Base-by-base conservation (phyloP, 2,113 vertebrate genomes). In the Orthochromis malagaraziensis region DNA sequence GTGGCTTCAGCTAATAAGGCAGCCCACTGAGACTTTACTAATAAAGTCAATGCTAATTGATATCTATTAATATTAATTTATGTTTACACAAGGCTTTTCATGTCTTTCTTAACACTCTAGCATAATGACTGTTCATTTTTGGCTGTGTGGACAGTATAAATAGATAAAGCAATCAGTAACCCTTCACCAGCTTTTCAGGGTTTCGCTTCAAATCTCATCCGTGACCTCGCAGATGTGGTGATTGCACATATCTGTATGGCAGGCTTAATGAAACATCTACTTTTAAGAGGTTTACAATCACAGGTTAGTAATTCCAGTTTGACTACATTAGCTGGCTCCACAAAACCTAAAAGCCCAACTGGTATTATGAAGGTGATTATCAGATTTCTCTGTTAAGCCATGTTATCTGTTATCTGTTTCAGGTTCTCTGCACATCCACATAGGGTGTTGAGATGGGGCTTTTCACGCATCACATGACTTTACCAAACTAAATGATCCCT, bases 61-160 rank as follows among this genome's bases (percentile, higher is more conserved):
- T 79, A 38, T 51, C 42, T 65, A 95, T 95, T 90, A 83, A 93
- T 94, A 92, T 95, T 94, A 3, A 94, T 94, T 82, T 93, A 91
- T 92, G 91, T 87, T 89, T 84, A 92, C 82, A 73, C 51, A 21
- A 11, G 38, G 33, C 89, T 85, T 90, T 90, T 91, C 14, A 31
- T 47, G 24, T 19, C 70, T 29, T 47, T 29, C 24, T 75, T 75
- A 75, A 47, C 42, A 47, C 40, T 88, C 55, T 55, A 88, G 63
- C 40, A 73, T 6, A 58, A 49, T 90, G 92, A 87, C 89, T 91
- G 89, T 80, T 94, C 49, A 60, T 31, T 73, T 84, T 29, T 65
- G 19, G 33, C 38, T 70, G 53, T 85, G 51, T 88, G 51, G 63
- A 85, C 26, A 73, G 58, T 77, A 85, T 89, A 81, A 87, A 17